A percentile compares a stretch with the other conserved stretches of the same genome.
Evolutionary conservation across 2,888 invertebrate genomes (phyloP).

Genomic region (Drosophila lutescens): DNA sequence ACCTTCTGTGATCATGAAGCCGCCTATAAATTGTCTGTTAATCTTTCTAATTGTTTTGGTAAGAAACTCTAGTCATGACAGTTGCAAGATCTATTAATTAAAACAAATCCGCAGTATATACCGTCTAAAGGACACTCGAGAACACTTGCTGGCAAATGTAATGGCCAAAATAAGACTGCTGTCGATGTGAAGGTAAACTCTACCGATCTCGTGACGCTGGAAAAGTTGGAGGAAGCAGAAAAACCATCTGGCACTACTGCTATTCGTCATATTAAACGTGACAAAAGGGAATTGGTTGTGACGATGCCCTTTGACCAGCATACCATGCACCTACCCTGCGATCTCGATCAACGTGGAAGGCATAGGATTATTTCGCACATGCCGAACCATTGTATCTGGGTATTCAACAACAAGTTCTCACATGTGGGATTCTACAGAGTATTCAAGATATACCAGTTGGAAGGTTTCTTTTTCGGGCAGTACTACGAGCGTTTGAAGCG

Average conservation of each 20-base stretch:
- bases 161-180: not conserved
- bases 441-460: not conserved
- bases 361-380: not conserved
- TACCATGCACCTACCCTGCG: too few species aligned
- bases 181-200: not conserved
- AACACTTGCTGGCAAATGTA: not conserved
- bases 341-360: too few species aligned
- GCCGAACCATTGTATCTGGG: not conserved
- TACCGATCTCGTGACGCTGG: not conserved
- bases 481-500: not conserved
- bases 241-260: not conserved
- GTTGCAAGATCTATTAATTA: not conserved
- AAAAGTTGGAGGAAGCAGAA: not conserved
- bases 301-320: too few species aligned
- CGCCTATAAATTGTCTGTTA: too few species aligned
- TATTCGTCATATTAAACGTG: too few species aligned
- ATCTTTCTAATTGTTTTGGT: not conserved
- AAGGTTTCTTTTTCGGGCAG: not conserved
- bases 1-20: too few species aligned
- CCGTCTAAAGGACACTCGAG: not conserved
- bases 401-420: not conserved
- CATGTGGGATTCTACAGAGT: constrained; percentile 1
- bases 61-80: not conserved
- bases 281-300: too few species aligned
- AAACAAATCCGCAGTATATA: not conserved